Evolutionary conservation across 2,888 invertebrate genomes (phyloP), one percentile per base, ranked within the genome.

Genomic region (Troilus luridus): DNA sequence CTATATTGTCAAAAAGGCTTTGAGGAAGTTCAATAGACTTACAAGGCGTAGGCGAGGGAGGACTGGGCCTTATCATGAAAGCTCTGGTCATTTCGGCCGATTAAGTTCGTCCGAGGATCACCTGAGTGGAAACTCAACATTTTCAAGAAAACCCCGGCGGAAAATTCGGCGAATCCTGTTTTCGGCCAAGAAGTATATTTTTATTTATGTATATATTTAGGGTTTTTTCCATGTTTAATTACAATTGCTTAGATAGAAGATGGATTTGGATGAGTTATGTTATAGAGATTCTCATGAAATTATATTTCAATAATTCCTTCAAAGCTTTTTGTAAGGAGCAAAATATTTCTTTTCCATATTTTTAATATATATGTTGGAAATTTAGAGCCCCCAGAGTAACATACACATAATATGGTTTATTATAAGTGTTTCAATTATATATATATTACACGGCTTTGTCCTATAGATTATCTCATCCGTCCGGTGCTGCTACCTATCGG

Each of bases 1-100:
- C 72, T 72, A 27, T 27, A 72, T 72, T 72, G 72, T 72, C 72
- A 72, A 72, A 72, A 72, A 72, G 72, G 72, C 72, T 72, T 72
- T 12, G 9, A 72, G 72, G 72, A 72, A 72, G 27, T 72, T 72
- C 27, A 72, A 72, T 72, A 72, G 72, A 72, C 72, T 72, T 27
- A 27, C 12, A 72, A 72, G 72, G 27, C 27, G 72, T 72, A 72
- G 72, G 72, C 72, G 72, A 72, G 72, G 12, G 24, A 67, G 12
- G 11, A 11, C n/a, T 11, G 64, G 64, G 27, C 72, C 72, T 72
- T 85, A 56, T 85, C 54, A 19, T 85, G 56, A 85, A 85, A 85
- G 56, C 19, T 41, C 41, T 85, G 81, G 81, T 85, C 81, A 85
- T 56, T 27, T 85, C 81, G n/a, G 56, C 54, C 81, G 81, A 85